These are phyloP conservation scores for Lindbergichthys nudifrons DNA, from an alignment of 2,797 vertebrate species.

Conservation along the genomic window DNA sequence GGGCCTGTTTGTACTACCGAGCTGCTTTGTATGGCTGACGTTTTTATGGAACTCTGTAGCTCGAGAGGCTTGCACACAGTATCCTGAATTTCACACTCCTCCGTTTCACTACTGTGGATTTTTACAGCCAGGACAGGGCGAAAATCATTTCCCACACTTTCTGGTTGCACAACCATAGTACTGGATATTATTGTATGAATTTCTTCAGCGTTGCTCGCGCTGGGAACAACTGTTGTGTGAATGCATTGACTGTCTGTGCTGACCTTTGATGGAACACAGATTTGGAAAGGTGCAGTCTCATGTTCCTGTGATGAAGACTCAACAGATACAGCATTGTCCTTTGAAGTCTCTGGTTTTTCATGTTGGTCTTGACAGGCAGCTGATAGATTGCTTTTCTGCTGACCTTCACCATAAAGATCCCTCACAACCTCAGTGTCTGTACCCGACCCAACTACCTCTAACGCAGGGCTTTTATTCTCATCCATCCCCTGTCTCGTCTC, in stretches of 20 bases:
- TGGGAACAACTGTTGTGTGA: constrained; percentile 37
- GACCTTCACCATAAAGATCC: constrained; percentile 46
- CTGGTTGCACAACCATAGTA: constrained; percentile 23
- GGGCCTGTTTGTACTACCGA: constrained; percentile 54
- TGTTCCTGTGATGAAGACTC: constrained; percentile 53
- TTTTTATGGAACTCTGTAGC: constrained; percentile 60
- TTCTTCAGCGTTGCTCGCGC: constrained; percentile 49
- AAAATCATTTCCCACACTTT: constrained; percentile 40
- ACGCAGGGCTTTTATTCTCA: constrained; percentile 33
- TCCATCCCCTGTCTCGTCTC: constrained; percentile 34
- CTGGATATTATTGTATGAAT: constrained; percentile 30
- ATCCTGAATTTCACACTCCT: constrained; percentile 63
- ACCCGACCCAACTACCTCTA: constrained; percentile 13
- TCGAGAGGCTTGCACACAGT: constrained; percentile 38
- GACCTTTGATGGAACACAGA: constrained; percentile 50
- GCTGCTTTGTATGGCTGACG: constrained; percentile 50
- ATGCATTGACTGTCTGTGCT: constrained; percentile 38
- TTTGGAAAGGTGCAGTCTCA: constrained; percentile 53
- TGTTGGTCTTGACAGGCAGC: constrained; percentile 59
- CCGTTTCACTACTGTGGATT: constrained; percentile 40
- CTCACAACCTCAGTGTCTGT: constrained; percentile 23
- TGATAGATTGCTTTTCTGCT: constrained; percentile 49
- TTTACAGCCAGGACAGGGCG: constrained; percentile 27
- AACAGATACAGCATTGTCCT: constrained; percentile 53
- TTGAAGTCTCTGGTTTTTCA: constrained; percentile 27